Base-by-base conservation (phyloP, 2,113 vertebrate genomes). In the Furnarius figulus region DNA sequence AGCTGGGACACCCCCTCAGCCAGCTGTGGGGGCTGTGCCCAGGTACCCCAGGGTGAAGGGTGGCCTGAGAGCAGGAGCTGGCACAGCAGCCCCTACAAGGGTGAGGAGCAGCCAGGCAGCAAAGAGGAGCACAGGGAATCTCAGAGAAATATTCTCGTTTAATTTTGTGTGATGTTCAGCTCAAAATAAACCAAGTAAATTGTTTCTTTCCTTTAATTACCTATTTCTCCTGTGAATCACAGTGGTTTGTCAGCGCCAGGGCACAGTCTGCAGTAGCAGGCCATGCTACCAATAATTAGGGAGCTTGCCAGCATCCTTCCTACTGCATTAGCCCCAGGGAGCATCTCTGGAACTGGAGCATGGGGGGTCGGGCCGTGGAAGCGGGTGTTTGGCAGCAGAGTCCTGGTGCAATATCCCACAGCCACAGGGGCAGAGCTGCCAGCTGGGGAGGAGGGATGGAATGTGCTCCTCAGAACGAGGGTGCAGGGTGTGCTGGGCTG, bases 161-260 rank as follows among this genome's bases (percentile, higher is more conserved):
- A 16, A 90, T 96, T 76, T 74, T 37, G 42, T 56, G 42, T 55
- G 27, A 71, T 80, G 68, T 73, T 85, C 68, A 56, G 79, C 90
- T 93, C 82, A 83, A 88, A 96, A 95, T 92, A 94, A 94, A 74
- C 90, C 61, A 23, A 90, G 72, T 52, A 85, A 87, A 93, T 93
- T 21, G 67, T 62, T 93, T 80, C 95, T 96, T 94, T 70, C 91
- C 90, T 94, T 93, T 94, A 94, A 94, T 95, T 92, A 93, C 88
- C 67, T 76, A 0, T 65, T 90, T 40, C 82, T 94, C 59, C 72
- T 63, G 75, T 94, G 92, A 96, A 93, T 96, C 87, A 74, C 39
- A 3, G 63, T 77, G 92, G 90, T 77, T 87, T 42, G n/a, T 55
- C 93, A 87, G 90, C 3, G 3, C 71, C 90, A 80, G 90, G 85